phyloP scores from a whole-genome alignment of 2,888 invertebrate genomes.

The Dysmachus trigonus region DNA sequence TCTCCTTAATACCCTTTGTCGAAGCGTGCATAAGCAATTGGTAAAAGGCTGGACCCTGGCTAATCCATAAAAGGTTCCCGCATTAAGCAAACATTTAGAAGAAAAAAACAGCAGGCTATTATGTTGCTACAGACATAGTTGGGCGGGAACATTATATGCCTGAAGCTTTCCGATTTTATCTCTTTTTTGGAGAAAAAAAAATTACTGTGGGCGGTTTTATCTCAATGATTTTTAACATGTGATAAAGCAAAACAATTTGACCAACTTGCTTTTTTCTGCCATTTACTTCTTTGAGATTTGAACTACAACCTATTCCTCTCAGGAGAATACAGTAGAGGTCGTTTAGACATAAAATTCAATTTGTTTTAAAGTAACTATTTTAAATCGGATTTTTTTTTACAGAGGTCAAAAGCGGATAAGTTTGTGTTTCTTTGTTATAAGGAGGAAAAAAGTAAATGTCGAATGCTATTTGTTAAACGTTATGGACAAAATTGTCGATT shows the following conservation, averaged over 20 bases:
- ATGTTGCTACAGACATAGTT: neutral
- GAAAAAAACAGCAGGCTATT: neutral
- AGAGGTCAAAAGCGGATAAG: too few species aligned
- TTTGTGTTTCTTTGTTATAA: too few species aligned
- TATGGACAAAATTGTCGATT: too few species aligned
- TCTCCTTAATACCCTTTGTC: neutral
- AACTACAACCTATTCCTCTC: too few species aligned
- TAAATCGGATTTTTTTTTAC: too few species aligned
- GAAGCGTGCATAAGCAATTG: neutral
- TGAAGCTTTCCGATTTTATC: neutral
- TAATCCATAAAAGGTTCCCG: neutral
- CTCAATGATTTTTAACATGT: neutral
- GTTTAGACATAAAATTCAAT: neutral
- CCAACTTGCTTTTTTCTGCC: neutral
- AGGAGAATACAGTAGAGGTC: neutral
- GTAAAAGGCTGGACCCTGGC: neutral
- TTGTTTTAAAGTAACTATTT: too few species aligned
- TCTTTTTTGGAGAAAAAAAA: neutral
- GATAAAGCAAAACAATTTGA: neutral
- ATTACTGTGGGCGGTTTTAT: neutral
- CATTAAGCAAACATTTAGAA: neutral
- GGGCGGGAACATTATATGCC: neutral
- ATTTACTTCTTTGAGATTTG: too few species aligned
- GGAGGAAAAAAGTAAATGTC: too few species aligned
- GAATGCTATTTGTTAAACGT: too few species aligned